A percentile compares a stretch with the other conserved stretches of the same genome.
phyloP scores from a whole-genome alignment of 1,140 invertebrate genomes.

The Bombus cullumanus region DNA sequence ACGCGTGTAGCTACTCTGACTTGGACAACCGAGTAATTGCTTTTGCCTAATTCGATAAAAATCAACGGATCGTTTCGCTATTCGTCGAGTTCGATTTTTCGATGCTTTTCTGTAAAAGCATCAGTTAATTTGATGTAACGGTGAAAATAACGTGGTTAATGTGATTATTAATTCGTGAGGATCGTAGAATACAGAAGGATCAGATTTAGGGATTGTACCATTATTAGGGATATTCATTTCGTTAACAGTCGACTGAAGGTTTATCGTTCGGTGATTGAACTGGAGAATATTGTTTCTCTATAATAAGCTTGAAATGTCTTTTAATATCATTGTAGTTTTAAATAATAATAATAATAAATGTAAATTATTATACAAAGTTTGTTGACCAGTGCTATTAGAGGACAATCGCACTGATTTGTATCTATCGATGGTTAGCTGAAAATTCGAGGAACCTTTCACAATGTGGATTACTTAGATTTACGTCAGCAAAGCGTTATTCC shows the following conservation, averaged over 20 bases:
- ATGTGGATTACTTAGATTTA: neutral
- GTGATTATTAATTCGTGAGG: neutral
- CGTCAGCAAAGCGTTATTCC: neutral
- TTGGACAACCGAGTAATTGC: neutral
- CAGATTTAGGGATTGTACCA: neutral
- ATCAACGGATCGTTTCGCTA: neutral
- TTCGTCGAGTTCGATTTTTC: neutral
- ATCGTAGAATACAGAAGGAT: neutral
- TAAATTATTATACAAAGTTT: neutral
- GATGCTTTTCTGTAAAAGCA: no score
- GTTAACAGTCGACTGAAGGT: neutral
- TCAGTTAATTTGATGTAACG: neutral
- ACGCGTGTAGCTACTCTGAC: neutral
- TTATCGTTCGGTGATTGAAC: neutral
- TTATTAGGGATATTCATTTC: neutral
- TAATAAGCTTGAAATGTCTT: no score
- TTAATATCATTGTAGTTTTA: no score
- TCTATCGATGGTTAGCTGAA: neutral
- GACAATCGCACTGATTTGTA: neutral
- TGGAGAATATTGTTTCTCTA: neutral
- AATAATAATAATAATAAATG: no score
- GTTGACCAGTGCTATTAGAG: no score
- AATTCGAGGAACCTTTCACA: neutral
- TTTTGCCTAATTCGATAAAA: constrained; percentile 13
- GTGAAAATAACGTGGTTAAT: neutral